phyloP scores from a whole-genome alignment of 2,797 vertebrate genomes.

The Coreius guichenoti region DNA sequence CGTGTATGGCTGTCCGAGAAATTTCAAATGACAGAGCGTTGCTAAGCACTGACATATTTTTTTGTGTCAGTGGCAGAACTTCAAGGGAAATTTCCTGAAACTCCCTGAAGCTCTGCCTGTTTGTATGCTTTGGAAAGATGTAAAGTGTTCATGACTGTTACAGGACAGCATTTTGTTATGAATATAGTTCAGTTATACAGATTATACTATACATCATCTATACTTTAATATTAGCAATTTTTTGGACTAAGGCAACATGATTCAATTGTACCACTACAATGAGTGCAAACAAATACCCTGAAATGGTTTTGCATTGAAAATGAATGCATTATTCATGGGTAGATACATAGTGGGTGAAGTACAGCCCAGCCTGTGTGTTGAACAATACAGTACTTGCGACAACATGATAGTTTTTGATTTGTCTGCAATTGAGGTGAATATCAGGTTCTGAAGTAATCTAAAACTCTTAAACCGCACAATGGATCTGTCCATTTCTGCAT shows the following conservation, averaged over 20 bases:
- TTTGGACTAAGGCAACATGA: slow-evolving; percentile 43
- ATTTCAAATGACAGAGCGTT: not conserved
- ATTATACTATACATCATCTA: slow-evolving; percentile 22
- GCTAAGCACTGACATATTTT: not conserved
- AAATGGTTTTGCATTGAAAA: too few relatives aligned
- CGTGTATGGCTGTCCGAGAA: slow-evolving; percentile 9
- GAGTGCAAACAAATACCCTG: slow-evolving; percentile 43
- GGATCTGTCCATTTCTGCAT: slow-evolving; percentile 47
- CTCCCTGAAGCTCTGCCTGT: not conserved
- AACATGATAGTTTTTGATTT: slow-evolving; percentile 46
- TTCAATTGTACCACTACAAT: slow-evolving; percentile 26
- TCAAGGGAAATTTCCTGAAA: slow-evolving; percentile 9
- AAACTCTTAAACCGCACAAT: slow-evolving; percentile 59
- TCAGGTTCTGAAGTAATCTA: slow-evolving; percentile 54
- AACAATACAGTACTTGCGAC: slow-evolving; percentile 41
- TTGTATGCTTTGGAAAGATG: not conserved
- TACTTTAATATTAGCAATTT: slow-evolving; percentile 24
- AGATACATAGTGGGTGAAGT: slow-evolving; percentile 27
- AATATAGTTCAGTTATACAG: slow-evolving; percentile 14
- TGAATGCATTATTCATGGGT: slow-evolving; percentile 61
- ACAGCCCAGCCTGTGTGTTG: slow-evolving; percentile 34
- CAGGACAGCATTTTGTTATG: slow-evolving; percentile 30
- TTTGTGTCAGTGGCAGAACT: slow-evolving; percentile 6
- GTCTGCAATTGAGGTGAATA: slow-evolving; percentile 49
- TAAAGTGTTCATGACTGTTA: slow-evolving; percentile 3